These are phyloP conservation scores for Edolisoma coerulescens DNA, from an alignment of 2,113 vertebrate genomes.

Conservation along the genomic window DNA sequence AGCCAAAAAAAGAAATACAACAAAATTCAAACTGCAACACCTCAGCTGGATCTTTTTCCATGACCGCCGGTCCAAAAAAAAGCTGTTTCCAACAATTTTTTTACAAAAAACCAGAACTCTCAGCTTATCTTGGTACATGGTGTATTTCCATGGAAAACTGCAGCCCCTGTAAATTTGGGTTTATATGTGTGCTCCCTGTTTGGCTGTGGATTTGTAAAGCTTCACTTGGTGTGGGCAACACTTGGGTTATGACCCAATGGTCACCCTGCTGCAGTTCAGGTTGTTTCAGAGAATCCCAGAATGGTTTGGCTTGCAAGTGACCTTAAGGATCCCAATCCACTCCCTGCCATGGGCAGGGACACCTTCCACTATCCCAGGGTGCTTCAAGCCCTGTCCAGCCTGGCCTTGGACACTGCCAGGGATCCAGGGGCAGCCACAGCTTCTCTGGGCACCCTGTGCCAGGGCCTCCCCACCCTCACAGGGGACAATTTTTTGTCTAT, in stretches of 20 bases:
- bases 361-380: accelerated
- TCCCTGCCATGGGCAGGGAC: neutral
- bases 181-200: neutral
- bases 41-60: conserved; percentile 47
- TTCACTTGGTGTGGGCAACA: neutral
- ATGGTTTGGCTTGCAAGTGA: neutral
- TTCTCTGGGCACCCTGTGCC: neutral
- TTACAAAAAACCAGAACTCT: neutral
- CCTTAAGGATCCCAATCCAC: neutral
- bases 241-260: neutral
- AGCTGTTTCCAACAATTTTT: conserved; percentile 7
- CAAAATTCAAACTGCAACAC: conserved; percentile 57
- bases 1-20: conserved; percentile 57
- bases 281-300: neutral
- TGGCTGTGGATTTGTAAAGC: neutral
- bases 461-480: accelerated
- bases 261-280: neutral
- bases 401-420: neutral
- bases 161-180: neutral
- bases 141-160: conserved; percentile 9
- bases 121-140: neutral
- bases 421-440: neutral
- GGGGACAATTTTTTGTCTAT: neutral
- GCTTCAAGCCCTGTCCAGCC: accelerated
- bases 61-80: conserved; percentile 11